These are phyloP conservation scores for Chloropsis hardwickii DNA, from an alignment of 2,113 vertebrate genomes.

Conservation along the genomic window DNA sequence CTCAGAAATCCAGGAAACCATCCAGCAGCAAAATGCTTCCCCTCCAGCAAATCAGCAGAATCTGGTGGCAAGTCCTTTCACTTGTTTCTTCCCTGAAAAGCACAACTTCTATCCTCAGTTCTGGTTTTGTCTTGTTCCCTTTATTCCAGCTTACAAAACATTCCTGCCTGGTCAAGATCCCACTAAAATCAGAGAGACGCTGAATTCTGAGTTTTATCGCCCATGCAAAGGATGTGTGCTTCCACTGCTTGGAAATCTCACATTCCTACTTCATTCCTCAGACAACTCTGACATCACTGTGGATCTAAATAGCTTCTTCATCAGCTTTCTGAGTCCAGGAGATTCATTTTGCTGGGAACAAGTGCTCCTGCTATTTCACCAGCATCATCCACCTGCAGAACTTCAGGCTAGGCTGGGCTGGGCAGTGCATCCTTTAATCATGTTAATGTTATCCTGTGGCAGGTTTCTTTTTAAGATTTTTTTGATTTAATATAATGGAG, in stretches of 20 bases:
- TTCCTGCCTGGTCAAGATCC: not conserved
- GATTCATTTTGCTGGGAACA: not conserved
- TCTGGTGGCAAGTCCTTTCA: not conserved
- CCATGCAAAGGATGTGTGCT: not conserved
- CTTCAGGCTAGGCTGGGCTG: not conserved
- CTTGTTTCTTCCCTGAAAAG: not conserved
- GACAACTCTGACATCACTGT: not conserved
- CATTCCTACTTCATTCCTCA: not conserved
- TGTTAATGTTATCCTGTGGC: not conserved
- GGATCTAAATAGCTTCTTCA: not conserved
- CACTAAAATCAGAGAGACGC: no score
- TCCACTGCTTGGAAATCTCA: not conserved
- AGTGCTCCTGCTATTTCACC: not conserved
- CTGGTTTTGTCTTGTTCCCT: not conserved
- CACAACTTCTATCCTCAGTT: not conserved
- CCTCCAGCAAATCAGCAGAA: not conserved
- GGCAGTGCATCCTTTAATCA: slow-evolving; percentile 8
- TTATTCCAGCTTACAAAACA: not conserved
- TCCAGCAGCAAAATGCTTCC: not conserved
- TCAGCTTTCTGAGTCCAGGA: not conserved
- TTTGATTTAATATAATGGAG: not conserved
- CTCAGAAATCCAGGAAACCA: not conserved
- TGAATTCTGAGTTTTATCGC: not conserved
- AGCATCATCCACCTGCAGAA: not conserved
- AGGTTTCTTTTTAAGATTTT: not conserved